A percentile compares a stretch with the other conserved stretches of the same genome.
Evolutionary conservation across 1,140 invertebrate genomes (phyloP).

Genomic region (Fopius arisanus): DNA sequence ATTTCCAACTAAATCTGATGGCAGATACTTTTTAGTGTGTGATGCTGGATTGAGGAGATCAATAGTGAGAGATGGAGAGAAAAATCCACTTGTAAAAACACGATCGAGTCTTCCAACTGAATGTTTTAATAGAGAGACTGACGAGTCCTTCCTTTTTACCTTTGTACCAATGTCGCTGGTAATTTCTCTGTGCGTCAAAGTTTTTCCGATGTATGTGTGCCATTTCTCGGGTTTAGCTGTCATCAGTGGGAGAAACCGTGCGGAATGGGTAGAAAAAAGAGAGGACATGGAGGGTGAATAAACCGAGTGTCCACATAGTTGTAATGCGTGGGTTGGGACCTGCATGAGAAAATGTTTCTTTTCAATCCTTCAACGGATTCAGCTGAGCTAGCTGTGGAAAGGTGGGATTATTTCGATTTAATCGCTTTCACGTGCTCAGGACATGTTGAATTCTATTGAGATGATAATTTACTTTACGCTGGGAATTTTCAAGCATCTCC

Average conservation of each 20-base stretch:
- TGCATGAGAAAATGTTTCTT: not conserved
- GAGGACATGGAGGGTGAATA: conserved; percentile 1
- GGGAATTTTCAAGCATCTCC: not conserved
- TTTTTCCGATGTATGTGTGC: conserved; percentile 16
- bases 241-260: conserved; percentile 10
- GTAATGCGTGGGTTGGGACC: not conserved
- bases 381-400: too few relatives aligned
- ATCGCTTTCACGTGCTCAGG: too few relatives aligned
- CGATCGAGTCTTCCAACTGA: not conserved
- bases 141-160: not conserved
- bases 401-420: too few relatives aligned
- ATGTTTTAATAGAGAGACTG: not conserved
- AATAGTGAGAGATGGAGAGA: not conserved
- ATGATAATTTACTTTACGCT: not conserved
- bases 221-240: conserved; percentile 20
- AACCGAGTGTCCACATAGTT: conserved; percentile 15
- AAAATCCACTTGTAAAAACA: not conserved
- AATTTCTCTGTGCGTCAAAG: conserved; percentile 12
- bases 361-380: not conserved
- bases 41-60: not conserved
- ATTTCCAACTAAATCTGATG: not conserved
- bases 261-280: not conserved
- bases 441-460: too few relatives aligned
- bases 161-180: not conserved
- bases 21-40: not conserved